Evolutionary conservation across 1,140 invertebrate genomes (phyloP), one percentile per base, ranked within the genome.

Genomic region (Gyrodactylus salaris): DNA sequence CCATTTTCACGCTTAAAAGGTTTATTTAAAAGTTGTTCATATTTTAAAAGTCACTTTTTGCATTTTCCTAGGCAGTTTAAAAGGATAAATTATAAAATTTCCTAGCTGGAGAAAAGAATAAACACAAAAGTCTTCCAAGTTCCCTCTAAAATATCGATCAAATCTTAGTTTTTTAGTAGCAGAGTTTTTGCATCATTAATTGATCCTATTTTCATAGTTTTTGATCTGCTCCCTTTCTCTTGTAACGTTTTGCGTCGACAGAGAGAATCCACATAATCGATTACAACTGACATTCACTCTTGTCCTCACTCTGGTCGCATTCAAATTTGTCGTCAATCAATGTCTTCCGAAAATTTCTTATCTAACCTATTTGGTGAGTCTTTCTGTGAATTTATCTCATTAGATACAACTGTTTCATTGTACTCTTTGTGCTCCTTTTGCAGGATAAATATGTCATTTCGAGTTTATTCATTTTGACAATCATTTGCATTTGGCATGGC

Each of bases 171-270:
- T 54, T 16, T 54, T 54, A 54, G 7, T 54, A 54, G 7, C n/a
- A 54, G 7, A 16, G 7, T 16, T 16, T 54, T 54, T 54, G 7
- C 7, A 54, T 54, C 34, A 54, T 16, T 54, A 16, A 54, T 54
- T 54, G 7, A n/a, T 71, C n/a, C 25, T 69, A 2, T 71, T 7
- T 25, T 25, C 26, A 25, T 69, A 73, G 72, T 73, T 73, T 69
- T 34, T 73, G 20, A 73, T 73, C 26, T 73, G 72, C 76, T 79
- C 78, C 75, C 76, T 80, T 73, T 78, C 79, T 25, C 81, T 81
- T 76, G 78, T 79, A 23, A 81, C 80, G 74, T 81, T 81, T 76
- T 77, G 79, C n/a, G 79, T 81, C 69, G 75, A 78, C n/a, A 78
- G 78, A 25, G 74, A 76, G 20, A 75, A 76, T n/a, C 79, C 79